A percentile compares a stretch with the other conserved stretches of the same genome.
Evolutionary conservation across 2,113 vertebrate species (phyloP).

Genomic region (Paedocypris sp.): DNA sequence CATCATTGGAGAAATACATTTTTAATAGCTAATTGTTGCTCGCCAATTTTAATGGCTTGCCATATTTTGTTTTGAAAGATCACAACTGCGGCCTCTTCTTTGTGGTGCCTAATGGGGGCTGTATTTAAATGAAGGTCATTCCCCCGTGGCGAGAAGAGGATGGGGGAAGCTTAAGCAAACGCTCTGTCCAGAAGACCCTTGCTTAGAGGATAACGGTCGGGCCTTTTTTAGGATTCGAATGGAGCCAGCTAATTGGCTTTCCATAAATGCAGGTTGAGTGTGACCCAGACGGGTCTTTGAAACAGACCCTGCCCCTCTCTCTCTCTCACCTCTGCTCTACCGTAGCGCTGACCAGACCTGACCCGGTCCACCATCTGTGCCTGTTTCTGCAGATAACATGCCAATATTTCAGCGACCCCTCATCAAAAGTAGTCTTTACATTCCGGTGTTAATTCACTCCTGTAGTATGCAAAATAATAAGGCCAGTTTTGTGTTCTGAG

Average conservation of each 20-base stretch:
- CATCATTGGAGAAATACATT: neutral
- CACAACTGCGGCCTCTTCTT: neutral
- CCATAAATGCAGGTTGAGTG: constrained; percentile 29
- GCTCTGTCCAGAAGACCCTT: constrained; percentile 27
- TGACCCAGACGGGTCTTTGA: constrained; percentile 27
- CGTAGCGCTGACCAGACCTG: neutral
- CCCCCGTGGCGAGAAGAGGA: constrained; percentile 1
- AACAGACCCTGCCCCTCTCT: constrained; percentile 7
- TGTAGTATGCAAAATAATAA: too few species aligned
- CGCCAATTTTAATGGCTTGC: neutral
- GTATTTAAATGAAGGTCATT: constrained; percentile 25
- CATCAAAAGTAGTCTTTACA: too few species aligned
- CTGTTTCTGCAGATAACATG: neutral
- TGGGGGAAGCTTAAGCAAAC: constrained; percentile 31
- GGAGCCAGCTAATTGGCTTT: constrained; percentile 36
- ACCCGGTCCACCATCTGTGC: constrained; percentile 4
- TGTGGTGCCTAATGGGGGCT: constrained; percentile 4
- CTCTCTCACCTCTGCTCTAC: neutral
- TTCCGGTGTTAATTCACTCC: too few species aligned
- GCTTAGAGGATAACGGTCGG: constrained; percentile 13
- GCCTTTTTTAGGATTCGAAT: constrained; percentile 11
- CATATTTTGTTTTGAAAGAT: neutral
- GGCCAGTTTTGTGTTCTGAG: too few species aligned
- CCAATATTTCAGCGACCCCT: neutral
- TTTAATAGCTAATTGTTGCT: neutral